phyloP scores from a whole-genome alignment of 2,113 vertebrate genomes.

The Noctilio leporinus region DNA sequence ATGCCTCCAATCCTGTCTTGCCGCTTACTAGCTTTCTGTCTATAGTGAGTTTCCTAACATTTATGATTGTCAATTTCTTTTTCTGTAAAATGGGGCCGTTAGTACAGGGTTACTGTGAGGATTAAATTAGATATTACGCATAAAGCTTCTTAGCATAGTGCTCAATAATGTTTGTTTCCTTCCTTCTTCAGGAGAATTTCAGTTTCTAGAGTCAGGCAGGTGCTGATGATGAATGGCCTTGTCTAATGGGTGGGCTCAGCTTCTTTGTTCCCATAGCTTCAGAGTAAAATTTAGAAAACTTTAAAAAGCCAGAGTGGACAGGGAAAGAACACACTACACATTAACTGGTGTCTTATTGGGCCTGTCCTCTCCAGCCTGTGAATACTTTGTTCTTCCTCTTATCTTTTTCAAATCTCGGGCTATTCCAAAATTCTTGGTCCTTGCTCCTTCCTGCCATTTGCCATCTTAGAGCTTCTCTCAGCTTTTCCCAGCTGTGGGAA shows the following conservation, averaged over 20 bases:
- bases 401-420: background rate
- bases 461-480: background rate
- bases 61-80: background rate
- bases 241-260: background rate
- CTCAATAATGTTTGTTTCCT: background rate
- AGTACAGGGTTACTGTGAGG: background rate
- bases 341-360: background rate
- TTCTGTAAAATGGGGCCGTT: background rate
- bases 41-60: background rate
- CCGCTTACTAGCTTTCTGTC: background rate
- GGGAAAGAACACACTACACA: background rate
- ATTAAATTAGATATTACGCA: background rate
- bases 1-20: background rate
- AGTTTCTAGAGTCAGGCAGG: background rate
- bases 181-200: background rate
- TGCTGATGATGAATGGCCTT: background rate
- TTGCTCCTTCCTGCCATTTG: background rate
- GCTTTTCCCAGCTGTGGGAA: background rate
- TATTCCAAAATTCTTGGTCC: background rate
- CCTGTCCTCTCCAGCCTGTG: background rate
- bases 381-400: background rate
- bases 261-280: background rate
- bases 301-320: background rate
- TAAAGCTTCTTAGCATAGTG: background rate
- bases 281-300: background rate